These are phyloP conservation scores for Eclectus roratus DNA, from an alignment of 2,113 vertebrate species.

Conservation along the genomic window DNA sequence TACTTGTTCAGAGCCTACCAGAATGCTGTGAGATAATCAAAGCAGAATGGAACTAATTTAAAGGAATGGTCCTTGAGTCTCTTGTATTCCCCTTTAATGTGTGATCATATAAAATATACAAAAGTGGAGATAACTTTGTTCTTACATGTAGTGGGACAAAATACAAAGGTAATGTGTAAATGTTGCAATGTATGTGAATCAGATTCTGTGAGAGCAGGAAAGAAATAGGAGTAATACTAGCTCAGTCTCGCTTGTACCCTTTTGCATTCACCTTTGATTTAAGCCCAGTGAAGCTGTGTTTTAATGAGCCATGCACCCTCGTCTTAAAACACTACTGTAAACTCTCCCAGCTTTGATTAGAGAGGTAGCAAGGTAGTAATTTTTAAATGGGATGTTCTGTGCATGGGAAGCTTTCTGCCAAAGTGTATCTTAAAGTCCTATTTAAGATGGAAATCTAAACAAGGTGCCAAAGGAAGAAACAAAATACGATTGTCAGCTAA, in stretches of 20 bases:
- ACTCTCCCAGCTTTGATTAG: constrained; percentile 12
- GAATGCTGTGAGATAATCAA: neutral
- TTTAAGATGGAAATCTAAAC: constrained; percentile 31
- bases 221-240: neutral
- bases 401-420: neutral
- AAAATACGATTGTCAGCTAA: neutral
- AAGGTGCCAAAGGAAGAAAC: constrained; percentile 13
- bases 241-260: neutral
- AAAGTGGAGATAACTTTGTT: neutral
- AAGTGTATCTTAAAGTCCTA: neutral
- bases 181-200: neutral
- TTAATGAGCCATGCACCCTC: neutral
- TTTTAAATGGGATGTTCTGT: neutral
- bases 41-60: neutral
- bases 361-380: neutral
- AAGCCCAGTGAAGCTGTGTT: neutral
- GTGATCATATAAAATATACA: neutral
- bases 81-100: neutral
- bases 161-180: neutral
- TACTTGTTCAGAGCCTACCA: neutral
- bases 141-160: neutral
- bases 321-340: constrained; percentile 20
- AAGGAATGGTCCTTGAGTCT: neutral
- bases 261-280: neutral
- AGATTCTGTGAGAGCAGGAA: neutral